Conservation (phyloP, 2,113 vertebrate genomes). For the Onychorhynchus coronatus region DNA sequence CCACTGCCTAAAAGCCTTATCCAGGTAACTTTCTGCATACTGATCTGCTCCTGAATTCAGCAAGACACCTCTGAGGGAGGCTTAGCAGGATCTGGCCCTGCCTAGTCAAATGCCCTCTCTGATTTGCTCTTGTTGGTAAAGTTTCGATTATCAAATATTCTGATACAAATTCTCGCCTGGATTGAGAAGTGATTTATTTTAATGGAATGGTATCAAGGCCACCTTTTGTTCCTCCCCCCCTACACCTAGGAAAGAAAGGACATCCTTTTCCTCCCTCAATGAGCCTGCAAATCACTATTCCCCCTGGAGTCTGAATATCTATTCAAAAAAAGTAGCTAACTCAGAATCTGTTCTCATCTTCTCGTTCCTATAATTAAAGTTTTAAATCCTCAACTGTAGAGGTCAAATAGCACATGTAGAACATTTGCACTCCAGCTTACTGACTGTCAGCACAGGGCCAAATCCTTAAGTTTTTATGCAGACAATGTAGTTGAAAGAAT, state of each 20-base stretch:
- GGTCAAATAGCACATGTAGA: conserved; percentile 68
- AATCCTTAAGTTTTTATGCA: conserved; percentile 19
- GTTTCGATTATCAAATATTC: conserved; percentile 59
- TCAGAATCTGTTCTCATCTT: conserved; percentile 69
- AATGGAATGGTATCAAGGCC: conserved; percentile 32
- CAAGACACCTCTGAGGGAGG: background rate
- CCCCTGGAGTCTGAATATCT: conserved; percentile 68
- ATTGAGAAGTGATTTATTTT: conserved; percentile 65
- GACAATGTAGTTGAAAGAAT: background rate
- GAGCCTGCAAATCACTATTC: conserved; percentile 71
- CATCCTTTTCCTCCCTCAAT: conserved; percentile 68
- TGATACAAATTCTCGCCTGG: conserved; percentile 53
- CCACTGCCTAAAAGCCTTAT: background rate
- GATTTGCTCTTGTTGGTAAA: conserved; percentile 57
- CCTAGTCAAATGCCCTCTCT: background rate
- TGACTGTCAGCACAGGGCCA: conserved; percentile 32
- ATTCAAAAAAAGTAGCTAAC: conserved; percentile 69
- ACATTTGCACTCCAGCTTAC: conserved; percentile 53
- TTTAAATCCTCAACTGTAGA: conserved; percentile 68
- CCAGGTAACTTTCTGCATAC: conserved; percentile 45
- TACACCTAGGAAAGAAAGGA: conserved; percentile 58
- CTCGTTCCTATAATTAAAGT: conserved; percentile 68
- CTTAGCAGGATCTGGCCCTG: background rate
- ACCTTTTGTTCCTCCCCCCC: conserved; percentile 24
- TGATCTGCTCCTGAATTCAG: conserved; percentile 20